Conservation (phyloP, 1,140 invertebrate genomes). For the Manduca sexta region DNA sequence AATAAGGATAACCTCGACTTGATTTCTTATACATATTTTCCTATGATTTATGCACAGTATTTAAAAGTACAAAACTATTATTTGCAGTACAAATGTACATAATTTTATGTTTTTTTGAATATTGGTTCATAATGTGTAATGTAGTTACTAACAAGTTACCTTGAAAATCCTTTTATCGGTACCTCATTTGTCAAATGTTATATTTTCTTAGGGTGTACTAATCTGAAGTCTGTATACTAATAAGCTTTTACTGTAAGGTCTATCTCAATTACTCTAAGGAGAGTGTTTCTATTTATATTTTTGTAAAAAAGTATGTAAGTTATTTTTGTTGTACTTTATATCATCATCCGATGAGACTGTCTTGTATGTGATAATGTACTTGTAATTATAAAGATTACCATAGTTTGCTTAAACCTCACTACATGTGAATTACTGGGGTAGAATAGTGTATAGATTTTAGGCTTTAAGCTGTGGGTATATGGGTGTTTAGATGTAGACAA, state of each 20-base stretch:
- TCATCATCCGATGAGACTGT: conserved; percentile 28
- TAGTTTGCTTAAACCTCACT: no score
- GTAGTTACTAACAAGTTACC: conserved; percentile 1
- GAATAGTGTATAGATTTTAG: no score
- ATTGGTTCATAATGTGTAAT: neutral
- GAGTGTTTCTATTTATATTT: neutral
- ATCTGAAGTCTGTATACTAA: neutral
- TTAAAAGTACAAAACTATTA: conserved; percentile 29
- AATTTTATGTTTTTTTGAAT: neutral
- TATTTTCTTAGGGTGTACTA: neutral
- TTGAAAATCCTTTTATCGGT: neutral
- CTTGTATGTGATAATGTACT: conserved; percentile 28
- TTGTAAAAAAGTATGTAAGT: neutral
- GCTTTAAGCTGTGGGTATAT: no score
- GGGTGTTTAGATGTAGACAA: no score
- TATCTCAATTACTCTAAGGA: neutral
- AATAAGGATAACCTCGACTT: neutral
- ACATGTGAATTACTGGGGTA: no score
- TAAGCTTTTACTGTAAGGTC: conserved; percentile 1
- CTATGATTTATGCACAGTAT: conserved; percentile 16
- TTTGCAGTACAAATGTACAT: conserved; percentile 27
- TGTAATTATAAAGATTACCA: neutral
- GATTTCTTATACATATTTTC: conserved; percentile 1
- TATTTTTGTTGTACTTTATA: conserved; percentile 20
- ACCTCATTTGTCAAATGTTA: neutral